Base-by-base conservation (phyloP, 2,888 invertebrate genomes). In the Perizoma flavofasciatum region DNA sequence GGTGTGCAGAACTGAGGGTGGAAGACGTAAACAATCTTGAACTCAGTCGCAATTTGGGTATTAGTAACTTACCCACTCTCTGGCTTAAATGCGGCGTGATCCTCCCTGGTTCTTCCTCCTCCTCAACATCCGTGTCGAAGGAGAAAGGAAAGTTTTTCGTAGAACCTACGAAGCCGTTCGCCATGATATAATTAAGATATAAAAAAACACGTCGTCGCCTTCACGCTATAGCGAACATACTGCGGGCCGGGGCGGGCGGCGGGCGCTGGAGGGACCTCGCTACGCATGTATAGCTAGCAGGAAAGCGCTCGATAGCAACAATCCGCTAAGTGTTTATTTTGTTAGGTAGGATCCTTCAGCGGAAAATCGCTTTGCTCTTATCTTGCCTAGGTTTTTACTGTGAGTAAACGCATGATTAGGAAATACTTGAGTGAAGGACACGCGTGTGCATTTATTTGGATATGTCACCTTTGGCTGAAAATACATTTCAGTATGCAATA, bases 131-230 rank as follows among this genome's bases (percentile, higher is more conserved):
- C 10, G 86, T 77, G 68, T 92, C 92, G 75, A 92, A 92, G 53
- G 92, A 91, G 70, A 92, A 92, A 2, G 92, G 92, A 69, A 92
- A 92, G 69, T 67, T 90, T 73, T 88, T 92, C 44, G 92, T 92
- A 57, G 92, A 91, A 43, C 92, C 92, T 49, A 92, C 92, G 71
- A 85, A 91, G 60, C 86, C 85, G 69, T 83, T 78, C 61, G 91
- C 86, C 92, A 92, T 92, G 69, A 62, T 62, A 53, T 5, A 57
- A 54, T 55, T 68, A 63, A 68, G 61, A 63, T 64, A 53, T 59
- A 63, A 54, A 6, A 45, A 22, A 54, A 64, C 68, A 60, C 70
- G 67, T 65, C 65, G 52, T 51, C 54, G 45, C 53, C 50, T 49
- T 33, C 9, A 47, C 66, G 55, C 56, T 54, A 39, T 52, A 50